Evolutionary conservation across 2,888 invertebrate genomes (phyloP).

Genomic region (Drosophila paranaensis): DNA sequence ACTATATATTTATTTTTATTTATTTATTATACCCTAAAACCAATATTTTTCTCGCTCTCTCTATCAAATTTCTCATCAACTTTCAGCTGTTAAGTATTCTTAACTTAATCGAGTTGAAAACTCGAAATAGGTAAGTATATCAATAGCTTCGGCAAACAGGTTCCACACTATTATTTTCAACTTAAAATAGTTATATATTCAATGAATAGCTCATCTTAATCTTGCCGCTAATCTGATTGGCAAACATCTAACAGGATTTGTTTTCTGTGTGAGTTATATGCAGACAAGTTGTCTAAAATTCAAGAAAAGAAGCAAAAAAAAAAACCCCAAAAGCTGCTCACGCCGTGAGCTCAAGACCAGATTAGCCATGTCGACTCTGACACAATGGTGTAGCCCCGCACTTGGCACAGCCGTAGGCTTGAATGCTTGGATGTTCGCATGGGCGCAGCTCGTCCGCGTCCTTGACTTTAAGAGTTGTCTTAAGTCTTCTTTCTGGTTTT

Average conservation of each 20-base stretch:
- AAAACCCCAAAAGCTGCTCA: constrained; percentile 26
- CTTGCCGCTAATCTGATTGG: constrained; percentile 10
- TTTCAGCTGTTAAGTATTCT: not conserved
- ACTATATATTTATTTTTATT: not conserved
- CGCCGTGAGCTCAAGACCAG: constrained; percentile 34
- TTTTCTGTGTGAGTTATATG: constrained; percentile 24
- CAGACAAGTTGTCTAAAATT: constrained; percentile 34
- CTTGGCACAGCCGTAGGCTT: constrained; percentile 67
- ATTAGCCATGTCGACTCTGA: constrained; percentile 20
- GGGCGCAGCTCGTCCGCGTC: constrained; percentile 66
- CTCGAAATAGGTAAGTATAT: not conserved
- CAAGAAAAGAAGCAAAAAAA: constrained; percentile 16
- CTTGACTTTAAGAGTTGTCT: constrained; percentile 68
- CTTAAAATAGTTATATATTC: not conserved
- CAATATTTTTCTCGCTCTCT: not conserved
- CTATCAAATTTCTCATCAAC: not conserved
- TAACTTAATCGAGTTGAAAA: not conserved
- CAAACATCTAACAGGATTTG: constrained; percentile 5
- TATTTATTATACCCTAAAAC: not conserved
- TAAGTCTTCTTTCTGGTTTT: constrained; percentile 48
- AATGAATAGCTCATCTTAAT: not conserved
- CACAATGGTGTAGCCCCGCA: constrained; percentile 65
- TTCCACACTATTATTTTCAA: not conserved
- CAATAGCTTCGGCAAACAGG: not conserved
- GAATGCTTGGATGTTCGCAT: constrained; percentile 23